Conservation (phyloP, 1,140 invertebrate species). For the Steinernema feltiae region DNA sequence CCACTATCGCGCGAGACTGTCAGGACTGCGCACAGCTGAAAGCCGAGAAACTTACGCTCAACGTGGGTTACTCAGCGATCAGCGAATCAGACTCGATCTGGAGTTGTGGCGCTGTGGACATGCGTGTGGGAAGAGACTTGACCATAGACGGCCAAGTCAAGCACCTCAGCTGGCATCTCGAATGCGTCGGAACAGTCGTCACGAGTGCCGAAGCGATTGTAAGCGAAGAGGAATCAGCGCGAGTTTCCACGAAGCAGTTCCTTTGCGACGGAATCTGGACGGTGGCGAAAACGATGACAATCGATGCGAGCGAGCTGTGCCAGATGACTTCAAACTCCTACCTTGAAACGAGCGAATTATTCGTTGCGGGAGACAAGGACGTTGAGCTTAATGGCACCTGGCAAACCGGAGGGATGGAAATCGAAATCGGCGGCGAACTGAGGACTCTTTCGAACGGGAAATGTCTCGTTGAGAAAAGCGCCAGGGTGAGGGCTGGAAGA, state of each 20-base stretch:
- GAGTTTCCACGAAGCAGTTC: not conserved
- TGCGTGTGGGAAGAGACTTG: not conserved
- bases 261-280: constrained; percentile 3
- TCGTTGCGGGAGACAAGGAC: not conserved
- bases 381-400: not conserved
- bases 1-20: not conserved
- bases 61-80: not conserved
- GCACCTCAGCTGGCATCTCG: not conserved
- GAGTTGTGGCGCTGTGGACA: not conserved
- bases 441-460: not conserved
- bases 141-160: not conserved
- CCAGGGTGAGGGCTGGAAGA: not conserved
- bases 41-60: not conserved
- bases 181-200: not conserved
- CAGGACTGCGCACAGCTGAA: not conserved
- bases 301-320: not conserved
- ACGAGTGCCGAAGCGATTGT: not conserved
- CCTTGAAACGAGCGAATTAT: not conserved
- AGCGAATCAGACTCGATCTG: constrained; percentile 1
- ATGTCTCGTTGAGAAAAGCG: not conserved
- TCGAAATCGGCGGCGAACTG: not conserved
- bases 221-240: not conserved
- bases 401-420: not conserved
- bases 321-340: not conserved
- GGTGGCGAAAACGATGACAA: not conserved